A percentile compares a stretch with the other conserved stretches of the same genome.
Conservation (phyloP, 2,888 invertebrate species). For the Dryocosmus kuriphilus region DNA sequence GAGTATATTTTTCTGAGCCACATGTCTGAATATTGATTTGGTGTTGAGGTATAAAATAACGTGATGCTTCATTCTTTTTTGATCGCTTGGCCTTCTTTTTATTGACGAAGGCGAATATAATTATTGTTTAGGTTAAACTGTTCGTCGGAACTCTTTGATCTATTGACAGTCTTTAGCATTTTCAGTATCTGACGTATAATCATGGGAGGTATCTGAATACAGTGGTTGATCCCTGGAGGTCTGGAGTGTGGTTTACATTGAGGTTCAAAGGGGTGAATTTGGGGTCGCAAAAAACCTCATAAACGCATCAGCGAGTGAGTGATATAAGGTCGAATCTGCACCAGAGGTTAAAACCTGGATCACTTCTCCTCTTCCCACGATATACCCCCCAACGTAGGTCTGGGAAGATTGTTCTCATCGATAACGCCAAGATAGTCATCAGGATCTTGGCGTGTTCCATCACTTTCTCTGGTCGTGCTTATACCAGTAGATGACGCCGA, state of each 20-base stretch:
- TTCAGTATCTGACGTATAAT: background rate
- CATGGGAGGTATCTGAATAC: background rate
- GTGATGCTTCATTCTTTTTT: background rate
- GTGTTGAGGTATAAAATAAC: background rate
- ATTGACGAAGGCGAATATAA: background rate
- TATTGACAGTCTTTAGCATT: background rate
- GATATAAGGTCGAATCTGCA: constrained; percentile 49
- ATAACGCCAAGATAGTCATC: constrained; percentile 70
- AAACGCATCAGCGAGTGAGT: constrained; percentile 47
- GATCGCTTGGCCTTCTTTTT: background rate
- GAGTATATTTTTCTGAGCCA: background rate
- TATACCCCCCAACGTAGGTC: constrained; percentile 60
- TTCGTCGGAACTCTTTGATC: background rate
- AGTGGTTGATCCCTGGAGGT: background rate
- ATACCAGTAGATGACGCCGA: constrained; percentile 43
- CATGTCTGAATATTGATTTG: background rate
- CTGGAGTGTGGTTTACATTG: background rate
- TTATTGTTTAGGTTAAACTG: background rate
- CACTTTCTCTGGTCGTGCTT: constrained; percentile 69
- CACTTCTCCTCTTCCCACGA: constrained; percentile 66
- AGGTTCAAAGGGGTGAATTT: constrained; percentile 20
- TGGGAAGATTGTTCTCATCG: constrained; percentile 69
- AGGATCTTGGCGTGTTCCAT: constrained; percentile 71
- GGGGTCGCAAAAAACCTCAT: constrained; percentile 28
- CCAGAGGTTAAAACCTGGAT: constrained; percentile 47